Base-by-base conservation (phyloP, 2,113 vertebrate species). In the Mus spicilegus region DNA sequence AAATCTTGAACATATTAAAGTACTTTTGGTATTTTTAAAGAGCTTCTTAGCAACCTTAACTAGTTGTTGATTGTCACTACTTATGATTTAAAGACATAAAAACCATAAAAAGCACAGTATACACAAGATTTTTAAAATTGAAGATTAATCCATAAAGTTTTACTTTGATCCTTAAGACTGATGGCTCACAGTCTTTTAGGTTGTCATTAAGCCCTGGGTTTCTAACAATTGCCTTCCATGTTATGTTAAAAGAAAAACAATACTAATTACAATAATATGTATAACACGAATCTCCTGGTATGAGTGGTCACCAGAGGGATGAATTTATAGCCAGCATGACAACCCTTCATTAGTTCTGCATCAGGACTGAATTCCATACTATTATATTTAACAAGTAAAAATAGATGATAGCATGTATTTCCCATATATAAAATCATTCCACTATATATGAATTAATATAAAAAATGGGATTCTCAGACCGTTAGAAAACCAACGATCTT, bases 181-280 rank as follows among this genome's bases (percentile, higher is more conserved):
- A 26, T 65, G 63, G 63, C 63, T 65, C 63, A 65, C 22, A 26
- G 26, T 65, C 63, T 65, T 65, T 65, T 65, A 77, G 24, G 39
- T 30, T 89, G 54, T 78, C 30, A 30, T 69, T 22, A 78, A 70
- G 39, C 28, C 58, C 2, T 77, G 58, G 73, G 17, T 30, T 65
- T 26, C 10, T 89, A n/a, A 58, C 4, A 33, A 85, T 77, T 75
- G 16, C 5, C 26, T 91, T 42, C 46, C 51, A 67, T 2, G 8
- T 69, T 73, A 82, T 61, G 33, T 72, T 28, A 82, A 39, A 96
- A 14, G 46, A 67, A 93, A 91, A 84, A 86, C 54, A 73, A 87
- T 49, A 63, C 19, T 85, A 77, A 69, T 94, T 76, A 91, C 39
- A 36, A 2, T 5, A 77, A 49, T 77, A 39, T 22, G 33, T n/a